Evolutionary conservation across 2,888 invertebrate species (phyloP), one percentile per base, ranked within the genome.

Genomic region (Lasioglossum lativentre): DNA sequence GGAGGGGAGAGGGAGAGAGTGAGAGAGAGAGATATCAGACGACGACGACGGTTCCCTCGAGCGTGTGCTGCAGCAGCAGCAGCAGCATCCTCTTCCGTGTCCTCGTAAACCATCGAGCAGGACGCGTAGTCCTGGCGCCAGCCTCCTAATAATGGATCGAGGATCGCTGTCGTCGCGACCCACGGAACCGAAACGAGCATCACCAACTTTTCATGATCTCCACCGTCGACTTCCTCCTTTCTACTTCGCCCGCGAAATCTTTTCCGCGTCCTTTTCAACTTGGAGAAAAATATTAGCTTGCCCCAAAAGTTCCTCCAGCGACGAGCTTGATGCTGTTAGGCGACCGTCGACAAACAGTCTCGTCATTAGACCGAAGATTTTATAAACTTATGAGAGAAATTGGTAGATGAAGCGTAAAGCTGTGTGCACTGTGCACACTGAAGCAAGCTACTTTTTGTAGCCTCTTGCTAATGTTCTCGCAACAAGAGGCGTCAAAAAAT

Each of bases 111-210:
- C 10, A 27, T 52, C 16, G 16, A 63, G 81, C 34, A 34, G 63
- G 40, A 72, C 75, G 34, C 66, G 34, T 23, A 34, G 19, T 34
- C 38, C 52, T 82, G 82, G 78, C 78, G 78, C 78, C 82, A 82
- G 71, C 47, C 82, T 78, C 82, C 84, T 75, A 85, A 82, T 74
- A 82, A 82, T 66, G 82, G 78, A 82, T 47, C 75, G 74, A 63
- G 52, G 8, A 76, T 75, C 59, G 40, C n/a, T 30, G 70, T 45
- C 59, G 80, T 34, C 52, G 42, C 68, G 56, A 59, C 75, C 72
- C n/a, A 38, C 47, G n/a, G 30, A 30, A 68, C 66, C 52, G 68
- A 42, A 56, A 80, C 78, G 34, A 70, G 27, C 40, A 14, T 70
- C 40, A 52, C n/a, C 73, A 52, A 73, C 75, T 40, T 59, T 59